Evolutionary conservation across 1,140 invertebrate species (phyloP).

Genomic region (Helicoverpa armigera): DNA sequence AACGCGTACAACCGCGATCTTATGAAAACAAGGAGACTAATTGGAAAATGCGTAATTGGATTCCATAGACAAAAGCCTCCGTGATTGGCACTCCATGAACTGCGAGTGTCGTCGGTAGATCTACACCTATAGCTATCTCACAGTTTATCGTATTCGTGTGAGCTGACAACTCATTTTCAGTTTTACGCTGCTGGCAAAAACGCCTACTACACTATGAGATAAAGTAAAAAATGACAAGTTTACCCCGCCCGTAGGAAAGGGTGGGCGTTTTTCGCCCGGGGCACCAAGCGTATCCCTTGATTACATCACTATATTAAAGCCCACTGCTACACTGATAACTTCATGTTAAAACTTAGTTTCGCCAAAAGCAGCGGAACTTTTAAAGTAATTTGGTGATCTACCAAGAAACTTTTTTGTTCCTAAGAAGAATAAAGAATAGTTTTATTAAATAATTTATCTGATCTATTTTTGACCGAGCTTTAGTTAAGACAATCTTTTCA

Average conservation of each 20-base stretch:
- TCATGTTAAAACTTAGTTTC: slow-evolving; percentile 7
- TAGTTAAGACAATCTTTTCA: too few relatives aligned
- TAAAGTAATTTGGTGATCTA: background rate
- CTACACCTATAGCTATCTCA: background rate
- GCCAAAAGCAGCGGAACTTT: background rate
- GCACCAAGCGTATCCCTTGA: slow-evolving; percentile 5
- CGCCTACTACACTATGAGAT: slow-evolving; percentile 4
- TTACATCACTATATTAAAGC: slow-evolving; percentile 16
- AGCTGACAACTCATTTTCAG: background rate
- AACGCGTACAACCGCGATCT: background rate
- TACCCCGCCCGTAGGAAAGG: background rate
- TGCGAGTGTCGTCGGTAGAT: background rate
- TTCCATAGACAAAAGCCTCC: slow-evolving; percentile 7
- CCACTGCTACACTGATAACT: slow-evolving; percentile 12
- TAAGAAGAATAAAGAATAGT: background rate
- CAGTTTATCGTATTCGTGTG: background rate
- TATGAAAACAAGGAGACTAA: background rate
- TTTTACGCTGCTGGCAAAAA: slow-evolving; percentile 2
- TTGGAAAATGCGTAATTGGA: slow-evolving; percentile 2
- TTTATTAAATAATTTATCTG: too few relatives aligned
- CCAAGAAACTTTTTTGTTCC: background rate
- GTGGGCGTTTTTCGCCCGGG: slow-evolving; percentile 15
- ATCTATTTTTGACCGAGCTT: too few relatives aligned
- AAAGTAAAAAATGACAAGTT: background rate
- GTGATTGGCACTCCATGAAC: background rate